Base-by-base conservation (phyloP, 1,140 invertebrate genomes). In the Achatina immaculata region DNA sequence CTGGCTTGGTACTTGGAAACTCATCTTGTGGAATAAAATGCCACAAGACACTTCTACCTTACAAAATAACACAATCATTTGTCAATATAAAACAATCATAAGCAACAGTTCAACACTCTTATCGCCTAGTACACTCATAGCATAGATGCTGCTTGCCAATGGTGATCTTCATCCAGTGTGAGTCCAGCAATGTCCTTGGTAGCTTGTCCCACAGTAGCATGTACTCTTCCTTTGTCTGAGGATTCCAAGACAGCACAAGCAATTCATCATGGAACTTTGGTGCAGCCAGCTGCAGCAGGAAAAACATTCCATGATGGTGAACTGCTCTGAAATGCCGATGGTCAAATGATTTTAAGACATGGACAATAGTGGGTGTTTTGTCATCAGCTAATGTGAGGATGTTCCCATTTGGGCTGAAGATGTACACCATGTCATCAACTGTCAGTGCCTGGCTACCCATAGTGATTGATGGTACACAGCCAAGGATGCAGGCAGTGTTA, bases 391-490 rank as follows among this genome's bases (percentile, higher is more conserved):
- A 76, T 21, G 51, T 75, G 28, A 84, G 51, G 28, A 84, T 73
- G 36, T 84, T 81, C 11, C 83, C 83, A 68, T 84, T 81, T 45
- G 83, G 78, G 42, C 81, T 80, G 55, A 84, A 80, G 9, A 84
- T 69, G 48, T 82, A 82, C 28, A 84, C 81, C 65, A 42, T 71
- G 34, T 84, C 66, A 65, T 84, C 83, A 34, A 84, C 62, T 31
- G 78, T 80, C n/a, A 84, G n/a, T 16, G 83, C 77, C 34, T 82
- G 80, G 58, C 83, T 84, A 42, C 83, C 81, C 68, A 81, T 79
- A 0, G 78, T 84, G 40, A 66, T 55, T 9, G 77, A 36, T 31
- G 83, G 83, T 14, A 81, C 58, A 51, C 42, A 71, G 9, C 73
- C 74, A 31, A 82, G 45, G 11, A 80, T 24, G 21, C 77, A 69